phyloP scores from a whole-genome alignment of 30 jellyfish, hydroid and myxozoan species.

The Mastigias papua region DNA sequence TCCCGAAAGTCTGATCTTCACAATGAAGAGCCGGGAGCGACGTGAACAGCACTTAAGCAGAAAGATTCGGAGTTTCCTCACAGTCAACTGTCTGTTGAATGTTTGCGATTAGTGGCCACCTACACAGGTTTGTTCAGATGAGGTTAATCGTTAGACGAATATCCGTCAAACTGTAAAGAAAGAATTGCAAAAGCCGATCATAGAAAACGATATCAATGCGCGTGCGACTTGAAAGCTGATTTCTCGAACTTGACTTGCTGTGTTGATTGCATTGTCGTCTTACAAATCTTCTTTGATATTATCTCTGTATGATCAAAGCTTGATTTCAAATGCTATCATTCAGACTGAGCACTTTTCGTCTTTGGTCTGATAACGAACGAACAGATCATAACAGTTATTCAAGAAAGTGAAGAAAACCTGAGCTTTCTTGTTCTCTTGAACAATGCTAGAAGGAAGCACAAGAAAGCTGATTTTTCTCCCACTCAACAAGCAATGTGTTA shows the following conservation, averaged over 20 bases:
- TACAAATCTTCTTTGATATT: slow-evolving; percentile 1
- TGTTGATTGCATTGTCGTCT: neutral
- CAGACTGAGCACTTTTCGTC: neutral
- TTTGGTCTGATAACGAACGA: neutral
- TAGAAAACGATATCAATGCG: neutral
- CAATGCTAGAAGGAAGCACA: neutral
- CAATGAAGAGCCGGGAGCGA: neutral
- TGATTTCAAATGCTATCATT: slow-evolving; percentile 5
- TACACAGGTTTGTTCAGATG: slow-evolving; percentile 8
- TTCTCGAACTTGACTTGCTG: slow-evolving; percentile 13
- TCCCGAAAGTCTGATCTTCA: slow-evolving; percentile 9
- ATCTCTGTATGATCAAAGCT: neutral
- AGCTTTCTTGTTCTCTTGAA: neutral
- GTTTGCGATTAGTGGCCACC: neutral
- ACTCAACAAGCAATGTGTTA: slow-evolving; percentile 52
- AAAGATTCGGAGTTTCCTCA: neutral
- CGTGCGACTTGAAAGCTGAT: slow-evolving; percentile 11
- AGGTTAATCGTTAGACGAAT: neutral
- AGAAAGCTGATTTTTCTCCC: slow-evolving; percentile 8
- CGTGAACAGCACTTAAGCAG: neutral
- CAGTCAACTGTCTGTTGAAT: neutral
- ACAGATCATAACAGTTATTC: neutral
- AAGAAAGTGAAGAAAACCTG: neutral
- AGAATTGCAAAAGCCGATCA: neutral
- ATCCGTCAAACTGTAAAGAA: neutral